phyloP scores from a whole-genome alignment of 2,888 invertebrate species.

The Scotopteryx bipunctaria region DNA sequence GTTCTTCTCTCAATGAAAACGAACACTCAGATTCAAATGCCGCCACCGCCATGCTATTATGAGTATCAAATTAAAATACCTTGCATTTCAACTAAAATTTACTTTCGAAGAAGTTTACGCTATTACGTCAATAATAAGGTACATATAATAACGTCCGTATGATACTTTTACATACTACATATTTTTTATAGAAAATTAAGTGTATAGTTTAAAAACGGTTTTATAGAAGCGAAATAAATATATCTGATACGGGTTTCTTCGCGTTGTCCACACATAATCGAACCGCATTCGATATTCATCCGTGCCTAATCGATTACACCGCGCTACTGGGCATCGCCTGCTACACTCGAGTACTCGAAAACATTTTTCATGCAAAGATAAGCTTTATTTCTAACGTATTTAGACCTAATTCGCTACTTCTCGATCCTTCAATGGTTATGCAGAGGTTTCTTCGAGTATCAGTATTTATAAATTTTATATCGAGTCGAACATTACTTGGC shows the following conservation, averaged over 20 bases:
- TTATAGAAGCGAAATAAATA: conserved; percentile 31
- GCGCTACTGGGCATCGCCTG: conserved; percentile 61
- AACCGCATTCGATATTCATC: conserved; percentile 50
- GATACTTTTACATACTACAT: too few species aligned
- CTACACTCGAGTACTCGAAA: conserved; percentile 23
- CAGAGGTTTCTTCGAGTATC: conserved; percentile 41
- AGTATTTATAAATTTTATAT: conserved; percentile 52
- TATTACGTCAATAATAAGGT: too few species aligned
- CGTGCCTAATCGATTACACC: conserved; percentile 65
- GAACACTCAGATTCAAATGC: neutral
- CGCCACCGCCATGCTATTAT: neutral
- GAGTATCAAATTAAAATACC: too few species aligned
- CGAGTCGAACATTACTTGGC: conserved; percentile 38
- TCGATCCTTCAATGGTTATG: conserved; percentile 13
- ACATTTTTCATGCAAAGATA: conserved; percentile 1
- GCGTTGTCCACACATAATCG: conserved; percentile 49
- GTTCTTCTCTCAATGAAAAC: neutral
- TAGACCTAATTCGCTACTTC: neutral
- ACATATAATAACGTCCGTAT: too few species aligned
- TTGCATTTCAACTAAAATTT: too few species aligned
- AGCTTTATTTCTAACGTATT: conserved; percentile 7
- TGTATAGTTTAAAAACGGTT: neutral
- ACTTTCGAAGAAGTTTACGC: too few species aligned
- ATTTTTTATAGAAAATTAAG: neutral
- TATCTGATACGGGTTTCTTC: conserved; percentile 39